Percentiles rank a stretch among this genome's conserved stretches.
Evolutionary conservation across 2,797 vertebrate genomes (phyloP).

Genomic region (Leptoclinus maculatus): DNA sequence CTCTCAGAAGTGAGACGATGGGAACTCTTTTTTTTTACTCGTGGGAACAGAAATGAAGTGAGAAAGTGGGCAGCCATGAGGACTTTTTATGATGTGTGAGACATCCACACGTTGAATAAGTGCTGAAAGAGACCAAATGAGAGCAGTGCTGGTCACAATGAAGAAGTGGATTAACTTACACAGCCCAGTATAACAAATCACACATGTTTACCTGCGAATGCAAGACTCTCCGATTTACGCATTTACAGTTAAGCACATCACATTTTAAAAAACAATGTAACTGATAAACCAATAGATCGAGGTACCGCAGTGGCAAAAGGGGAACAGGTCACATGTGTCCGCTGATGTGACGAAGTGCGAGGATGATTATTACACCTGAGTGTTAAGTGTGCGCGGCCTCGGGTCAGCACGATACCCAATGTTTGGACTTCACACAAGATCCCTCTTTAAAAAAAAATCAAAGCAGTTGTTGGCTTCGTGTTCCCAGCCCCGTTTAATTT

Average conservation of each 20-base stretch:
- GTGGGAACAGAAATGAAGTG: slow-evolving; percentile 76
- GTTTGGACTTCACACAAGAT: slow-evolving; percentile 52
- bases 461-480: slow-evolving; percentile 25
- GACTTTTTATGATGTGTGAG: slow-evolving; percentile 75
- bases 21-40: slow-evolving; percentile 61
- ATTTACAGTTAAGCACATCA: accelerated
- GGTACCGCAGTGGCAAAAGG: neutral
- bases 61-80: slow-evolving; percentile 56
- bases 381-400: slow-evolving; percentile 73
- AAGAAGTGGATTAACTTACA: neutral
- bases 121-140: slow-evolving; percentile 48
- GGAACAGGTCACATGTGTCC: slow-evolving; percentile 10
- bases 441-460: neutral
- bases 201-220: neutral
- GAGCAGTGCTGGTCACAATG: neutral
- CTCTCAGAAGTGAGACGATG: slow-evolving; percentile 64
- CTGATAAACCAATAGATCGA: neutral
- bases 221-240: neutral
- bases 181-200: neutral
- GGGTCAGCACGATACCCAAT: slow-evolving; percentile 21
- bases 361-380: slow-evolving; percentile 52
- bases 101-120: slow-evolving; percentile 51
- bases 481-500: neutral
- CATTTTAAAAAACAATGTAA: neutral
- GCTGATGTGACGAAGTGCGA: slow-evolving; percentile 43